Evolutionary conservation across 2,888 invertebrate species (phyloP).

Genomic region (Piscicola geometra): DNA sequence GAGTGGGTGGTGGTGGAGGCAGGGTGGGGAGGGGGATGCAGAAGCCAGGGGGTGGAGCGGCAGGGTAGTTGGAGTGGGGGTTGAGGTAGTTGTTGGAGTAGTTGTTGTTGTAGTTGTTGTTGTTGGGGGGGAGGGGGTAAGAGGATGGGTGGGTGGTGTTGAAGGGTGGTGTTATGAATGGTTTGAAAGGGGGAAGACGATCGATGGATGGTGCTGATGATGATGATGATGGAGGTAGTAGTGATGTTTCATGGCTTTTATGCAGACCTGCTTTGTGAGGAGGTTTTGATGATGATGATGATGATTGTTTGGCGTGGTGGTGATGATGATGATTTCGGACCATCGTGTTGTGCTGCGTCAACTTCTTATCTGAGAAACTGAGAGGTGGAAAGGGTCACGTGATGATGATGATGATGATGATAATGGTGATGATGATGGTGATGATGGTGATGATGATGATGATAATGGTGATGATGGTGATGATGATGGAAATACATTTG

Average conservation of each 20-base stretch:
- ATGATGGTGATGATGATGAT: conserved; percentile 21
- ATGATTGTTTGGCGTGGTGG: background rate
- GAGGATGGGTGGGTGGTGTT: background rate
- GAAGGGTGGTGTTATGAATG: background rate
- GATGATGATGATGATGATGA: conserved; percentile 20
- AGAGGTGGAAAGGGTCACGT: no score
- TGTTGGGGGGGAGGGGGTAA: background rate
- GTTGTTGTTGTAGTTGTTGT: conserved; percentile 8
- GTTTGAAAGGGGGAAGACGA: conserved; percentile 4
- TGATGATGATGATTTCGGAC: background rate
- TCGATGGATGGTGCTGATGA: background rate
- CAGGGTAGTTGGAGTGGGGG: background rate
- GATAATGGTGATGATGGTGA: conserved; percentile 21
- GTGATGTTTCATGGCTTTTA: background rate
- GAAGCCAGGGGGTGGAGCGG: background rate
- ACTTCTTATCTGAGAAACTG: background rate
- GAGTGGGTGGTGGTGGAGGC: conserved; percentile 19
- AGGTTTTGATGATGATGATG: background rate
- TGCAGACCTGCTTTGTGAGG: no score
- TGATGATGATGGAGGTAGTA: no score
- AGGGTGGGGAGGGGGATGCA: conserved; percentile 24
- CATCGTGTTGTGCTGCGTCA: background rate
- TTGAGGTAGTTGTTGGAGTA: background rate
- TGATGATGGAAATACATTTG: no score
- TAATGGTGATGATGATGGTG: conserved; percentile 15